Evolutionary conservation across 2,113 vertebrate genomes (phyloP), one percentile per base, ranked within the genome.

Genomic region (Polyodon spathula): DNA sequence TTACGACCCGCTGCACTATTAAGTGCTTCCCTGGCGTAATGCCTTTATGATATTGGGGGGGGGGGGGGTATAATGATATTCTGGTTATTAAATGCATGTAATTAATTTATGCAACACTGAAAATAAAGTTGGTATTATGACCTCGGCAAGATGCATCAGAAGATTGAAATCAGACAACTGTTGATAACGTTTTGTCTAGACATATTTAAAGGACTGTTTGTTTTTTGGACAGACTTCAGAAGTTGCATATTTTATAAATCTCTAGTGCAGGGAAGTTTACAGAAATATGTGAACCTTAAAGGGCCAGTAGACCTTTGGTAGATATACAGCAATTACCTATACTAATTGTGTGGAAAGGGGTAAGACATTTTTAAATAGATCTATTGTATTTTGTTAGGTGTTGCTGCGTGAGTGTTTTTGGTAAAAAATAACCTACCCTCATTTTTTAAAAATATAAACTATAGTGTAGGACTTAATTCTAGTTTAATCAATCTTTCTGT

Each of bases 31-130:
- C 96, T 92, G 90, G 94, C 91, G 93, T 92, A 91, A 92, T 93
- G 93, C 93, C 94, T 97, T 97, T 94, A 96, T 94, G 93, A 95
- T 95, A 96, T 97, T 97, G 97, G 96, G 94, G 93, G 95, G 93
- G 94, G 92, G 95, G 93, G 94, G 92, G 90, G 94, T 95, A 92
- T 95, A 97, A 98, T 96, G 96, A 97, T 96, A 97, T 98, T 97
- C 94, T 97, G 92, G 96, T 98, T 98, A 98, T 98, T 98, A 98
- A 98, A 97, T 98, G 96, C 93, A 86, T 92, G 93, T 97, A 97
- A 98, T 98, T 98, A 98, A 98, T 98, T 98, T 97, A 97, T 98
- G 95, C 94, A 93, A 93, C 89, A 85, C 92, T 94, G 95, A 95
- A 98, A 97, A 98, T 97, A 97, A 98, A 98, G 94, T 95, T 95